These are phyloP conservation scores for sheep (Ovis aries) DNA, from an alignment of 2,113 vertebrate genomes.

Conservation along the genomic window ARS-UI_Ramb_v3.0 NC_056059.1:62087001-62087500, in stretches of 20 bases:
- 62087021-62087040: not conserved
- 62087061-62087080: not conserved
- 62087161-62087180: not conserved
- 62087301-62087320: not conserved
- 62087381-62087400: not conserved
- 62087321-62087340: not conserved
- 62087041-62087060: not conserved
- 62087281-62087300: not conserved
- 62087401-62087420: not conserved
- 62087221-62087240: not conserved
- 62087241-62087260: not conserved
- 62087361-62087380: not conserved
- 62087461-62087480: not conserved
- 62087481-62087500: not conserved
- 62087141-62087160: slow-evolving; percentile 16
- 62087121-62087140: not conserved
- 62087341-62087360: not conserved
- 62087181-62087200: not conserved
- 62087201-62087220: not conserved
- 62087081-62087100: not conserved
- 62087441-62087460: not conserved
- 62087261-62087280: not conserved
- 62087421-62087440: not conserved
- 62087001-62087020: not conserved
- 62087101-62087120: not conserved